phyloP scores from a whole-genome alignment of 1,140 invertebrate genomes.

The Epicauta chinensis region DNA sequence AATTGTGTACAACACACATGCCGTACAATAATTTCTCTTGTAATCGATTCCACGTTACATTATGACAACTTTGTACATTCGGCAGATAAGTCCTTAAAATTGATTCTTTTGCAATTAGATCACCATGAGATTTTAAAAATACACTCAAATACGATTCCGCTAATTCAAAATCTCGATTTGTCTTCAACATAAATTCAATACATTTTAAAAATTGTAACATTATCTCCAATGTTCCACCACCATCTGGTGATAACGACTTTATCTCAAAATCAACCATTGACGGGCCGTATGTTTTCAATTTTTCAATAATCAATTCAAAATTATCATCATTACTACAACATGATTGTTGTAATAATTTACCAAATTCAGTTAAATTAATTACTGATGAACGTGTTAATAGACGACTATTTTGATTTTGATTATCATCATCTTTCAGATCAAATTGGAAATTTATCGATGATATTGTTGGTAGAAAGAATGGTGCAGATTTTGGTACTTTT shows the following conservation, averaged over 20 bases:
- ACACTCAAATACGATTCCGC: constrained; percentile 85
- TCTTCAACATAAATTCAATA: constrained; percentile 64
- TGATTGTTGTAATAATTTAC: constrained; percentile 51
- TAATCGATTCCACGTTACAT: constrained; percentile 58
- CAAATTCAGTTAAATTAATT: constrained; percentile 60
- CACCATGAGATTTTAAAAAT: constrained; percentile 82
- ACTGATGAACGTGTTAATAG: constrained; percentile 51
- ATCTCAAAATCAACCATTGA: constrained; percentile 88
- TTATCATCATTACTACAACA: constrained; percentile 42
- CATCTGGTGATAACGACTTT: constrained; percentile 65
- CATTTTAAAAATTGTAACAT: constrained; percentile 78
- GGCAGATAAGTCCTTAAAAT: constrained; percentile 52
- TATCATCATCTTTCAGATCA: constrained; percentile 54
- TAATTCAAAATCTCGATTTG: constrained; percentile 84
- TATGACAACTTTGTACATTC: constrained; percentile 53
- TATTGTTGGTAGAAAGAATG: constrained; percentile 92
- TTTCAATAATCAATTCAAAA: constrained; percentile 56
- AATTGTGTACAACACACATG: constrained; percentile 67
- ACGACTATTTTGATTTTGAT: constrained; percentile 44
- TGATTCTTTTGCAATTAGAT: constrained; percentile 51
- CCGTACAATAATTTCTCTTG: constrained; percentile 68
- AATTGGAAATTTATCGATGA: constrained; percentile 78
- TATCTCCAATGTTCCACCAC: constrained; percentile 58
- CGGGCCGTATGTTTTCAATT: constrained; percentile 76
- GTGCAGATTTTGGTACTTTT: constrained; percentile 77